phyloP scores from a whole-genome alignment of 1,140 invertebrate genomes.

The Chymomyza costata region DNA sequence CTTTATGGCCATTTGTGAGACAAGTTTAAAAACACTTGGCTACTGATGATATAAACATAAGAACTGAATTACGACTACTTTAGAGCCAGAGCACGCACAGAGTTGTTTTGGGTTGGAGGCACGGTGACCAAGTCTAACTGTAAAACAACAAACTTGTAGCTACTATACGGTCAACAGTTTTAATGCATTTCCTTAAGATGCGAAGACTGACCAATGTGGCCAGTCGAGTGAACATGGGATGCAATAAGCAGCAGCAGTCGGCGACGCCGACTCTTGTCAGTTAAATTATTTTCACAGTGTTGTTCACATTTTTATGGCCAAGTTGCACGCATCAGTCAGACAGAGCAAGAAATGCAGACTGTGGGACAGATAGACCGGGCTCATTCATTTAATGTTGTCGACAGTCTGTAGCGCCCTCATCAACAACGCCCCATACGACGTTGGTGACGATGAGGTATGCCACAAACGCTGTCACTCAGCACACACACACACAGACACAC shows the following conservation, averaged over 20 bases:
- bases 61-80: too few relatives aligned
- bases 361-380: too few relatives aligned
- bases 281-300: conserved; percentile 60
- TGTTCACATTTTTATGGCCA: conserved; percentile 60
- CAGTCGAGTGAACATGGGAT: conserved; percentile 25
- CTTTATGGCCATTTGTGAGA: too few relatives aligned
- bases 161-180: conserved; percentile 14
- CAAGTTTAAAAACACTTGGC: too few relatives aligned
- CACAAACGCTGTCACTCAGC: neutral
- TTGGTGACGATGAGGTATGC: conserved; percentile 1
- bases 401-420: conserved; percentile 18
- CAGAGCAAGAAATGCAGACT: too few relatives aligned
- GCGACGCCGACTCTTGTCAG: conserved; percentile 47
- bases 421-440: conserved; percentile 1
- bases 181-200: conserved; percentile 71
- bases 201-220: conserved; percentile 42
- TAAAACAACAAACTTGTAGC: conserved; percentile 44
- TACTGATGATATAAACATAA: too few relatives aligned
- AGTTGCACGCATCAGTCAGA: conserved; percentile 69
- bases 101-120: too few relatives aligned
- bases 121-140: conserved; percentile 59
- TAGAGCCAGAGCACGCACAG: too few relatives aligned
- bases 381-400: conserved; percentile 4
- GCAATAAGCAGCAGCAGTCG: conserved; percentile 24
- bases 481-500: too few relatives aligned